Conservation (phyloP, 2,797 vertebrate genomes). For the Natrix natrix region DNA sequence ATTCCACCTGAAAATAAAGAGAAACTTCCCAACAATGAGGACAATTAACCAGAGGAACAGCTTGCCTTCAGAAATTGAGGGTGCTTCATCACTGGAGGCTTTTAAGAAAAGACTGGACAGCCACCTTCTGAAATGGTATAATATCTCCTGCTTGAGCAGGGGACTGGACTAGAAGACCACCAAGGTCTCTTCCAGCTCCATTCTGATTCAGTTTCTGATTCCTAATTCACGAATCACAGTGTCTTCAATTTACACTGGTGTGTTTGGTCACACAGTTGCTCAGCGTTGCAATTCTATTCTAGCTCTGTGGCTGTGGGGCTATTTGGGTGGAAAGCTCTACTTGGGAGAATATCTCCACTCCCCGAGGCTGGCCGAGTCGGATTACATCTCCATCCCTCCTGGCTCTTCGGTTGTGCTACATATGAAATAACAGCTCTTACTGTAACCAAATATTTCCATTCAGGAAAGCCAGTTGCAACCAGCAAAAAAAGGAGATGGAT, state of each 20-base stretch:
- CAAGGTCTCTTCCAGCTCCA: too few species aligned
- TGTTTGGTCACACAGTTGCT: background rate
- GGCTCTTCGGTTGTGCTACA: conserved; percentile 65
- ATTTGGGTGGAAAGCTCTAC: conserved; percentile 43
- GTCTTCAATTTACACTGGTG: background rate
- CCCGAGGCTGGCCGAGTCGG: conserved; percentile 66
- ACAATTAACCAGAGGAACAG: too few species aligned
- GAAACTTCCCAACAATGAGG: too few species aligned
- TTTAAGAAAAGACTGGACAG: too few species aligned
- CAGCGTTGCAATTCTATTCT: background rate
- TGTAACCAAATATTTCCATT: conserved; percentile 83
- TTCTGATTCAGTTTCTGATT: background rate
- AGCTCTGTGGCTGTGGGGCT: conserved; percentile 31
- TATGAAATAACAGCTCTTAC: conserved; percentile 74
- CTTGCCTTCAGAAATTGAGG: too few species aligned
- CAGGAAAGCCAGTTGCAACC: conserved; percentile 78
- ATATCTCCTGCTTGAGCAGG: too few species aligned
- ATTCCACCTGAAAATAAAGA: too few species aligned
- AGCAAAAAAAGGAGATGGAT: conserved; percentile 66
- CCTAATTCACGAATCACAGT: background rate
- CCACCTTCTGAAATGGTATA: too few species aligned
- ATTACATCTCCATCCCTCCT: conserved; percentile 57
- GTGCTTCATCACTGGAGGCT: too few species aligned
- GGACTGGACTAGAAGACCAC: too few species aligned
- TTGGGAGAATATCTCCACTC: conserved; percentile 47